These are phyloP conservation scores for Tuta absoluta DNA, from an alignment of 2,888 invertebrate species.

Conservation along the genomic window DNA sequence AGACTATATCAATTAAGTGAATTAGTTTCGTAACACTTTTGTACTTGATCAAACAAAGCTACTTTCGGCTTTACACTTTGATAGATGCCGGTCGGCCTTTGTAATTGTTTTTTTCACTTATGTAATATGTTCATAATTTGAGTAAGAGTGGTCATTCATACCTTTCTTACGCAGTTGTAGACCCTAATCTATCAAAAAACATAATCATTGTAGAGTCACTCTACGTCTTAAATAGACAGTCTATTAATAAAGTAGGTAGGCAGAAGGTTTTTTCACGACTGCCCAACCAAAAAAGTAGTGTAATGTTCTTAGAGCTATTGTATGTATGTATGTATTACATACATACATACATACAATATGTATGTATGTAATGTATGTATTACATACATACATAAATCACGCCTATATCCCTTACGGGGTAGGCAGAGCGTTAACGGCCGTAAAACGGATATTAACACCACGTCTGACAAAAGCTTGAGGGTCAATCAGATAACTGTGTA, in stretches of 20 bases:
- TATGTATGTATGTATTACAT: too few relatives aligned
- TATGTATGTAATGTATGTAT: too few relatives aligned
- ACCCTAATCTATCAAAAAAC: not conserved
- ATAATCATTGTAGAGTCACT: not conserved
- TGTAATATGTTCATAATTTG: not conserved
- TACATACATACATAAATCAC: too few relatives aligned
- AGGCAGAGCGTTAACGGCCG: too few relatives aligned
- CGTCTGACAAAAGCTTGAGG: too few relatives aligned
- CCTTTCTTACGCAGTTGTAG: not conserved
- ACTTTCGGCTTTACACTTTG: not conserved
- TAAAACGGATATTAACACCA: too few relatives aligned
- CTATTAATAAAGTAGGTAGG: not conserved
- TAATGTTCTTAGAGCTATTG: too few relatives aligned
- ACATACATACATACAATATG: too few relatives aligned
- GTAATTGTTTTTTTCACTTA: slow-evolving; percentile 10
- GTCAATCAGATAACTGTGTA: too few relatives aligned
- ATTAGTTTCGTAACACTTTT: slow-evolving; percentile 37
- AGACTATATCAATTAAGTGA: slow-evolving; percentile 38
- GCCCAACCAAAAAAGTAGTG: too few relatives aligned
- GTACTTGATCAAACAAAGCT: slow-evolving; percentile 39
- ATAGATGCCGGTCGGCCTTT: not conserved
- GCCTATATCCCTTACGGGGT: too few relatives aligned
- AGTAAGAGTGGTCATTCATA: slow-evolving; percentile 6
- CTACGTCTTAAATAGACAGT: not conserved
- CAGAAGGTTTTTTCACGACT: too few relatives aligned